Evolutionary conservation across 2,888 invertebrate species (phyloP).

Genomic region (Drosophila phalerata): DNA sequence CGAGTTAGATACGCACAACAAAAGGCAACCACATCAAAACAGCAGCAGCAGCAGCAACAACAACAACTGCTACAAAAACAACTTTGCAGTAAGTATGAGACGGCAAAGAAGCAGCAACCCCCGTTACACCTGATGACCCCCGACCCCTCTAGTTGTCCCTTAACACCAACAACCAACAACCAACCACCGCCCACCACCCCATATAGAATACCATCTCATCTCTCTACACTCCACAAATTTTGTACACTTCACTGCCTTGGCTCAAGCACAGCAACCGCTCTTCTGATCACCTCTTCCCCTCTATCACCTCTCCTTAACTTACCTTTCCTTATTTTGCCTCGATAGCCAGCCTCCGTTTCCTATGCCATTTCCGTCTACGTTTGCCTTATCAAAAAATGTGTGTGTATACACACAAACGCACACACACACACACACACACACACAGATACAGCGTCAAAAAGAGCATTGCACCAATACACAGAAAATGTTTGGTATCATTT

Average conservation of each 20-base stretch:
- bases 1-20: constrained; percentile 36
- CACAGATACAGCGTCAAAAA: constrained; percentile 32
- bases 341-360: constrained; percentile 54
- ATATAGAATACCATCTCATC: constrained; percentile 47
- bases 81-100: constrained; percentile 78
- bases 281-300: not conserved
- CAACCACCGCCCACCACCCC: not conserved
- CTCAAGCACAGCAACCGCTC: constrained; percentile 61
- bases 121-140: constrained; percentile 53
- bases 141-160: constrained; percentile 18
- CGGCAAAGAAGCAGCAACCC: constrained; percentile 35
- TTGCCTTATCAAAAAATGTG: constrained; percentile 73
- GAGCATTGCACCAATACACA: constrained; percentile 60
- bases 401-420: constrained; percentile 43
- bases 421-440: constrained; percentile 22
- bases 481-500: constrained; percentile 73
- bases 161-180: not conserved
- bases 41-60: constrained; percentile 25
- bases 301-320: not conserved
- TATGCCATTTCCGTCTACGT: constrained; percentile 74
- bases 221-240: constrained; percentile 60
- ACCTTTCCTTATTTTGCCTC: not conserved
- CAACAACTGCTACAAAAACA: constrained; percentile 41
- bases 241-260: constrained; percentile 70
- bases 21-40: constrained; percentile 32